A percentile compares a stretch with the other conserved stretches of the same genome.
Conservation (phyloP, 1,140 invertebrate genomes). For the Atta cephalotes region DNA sequence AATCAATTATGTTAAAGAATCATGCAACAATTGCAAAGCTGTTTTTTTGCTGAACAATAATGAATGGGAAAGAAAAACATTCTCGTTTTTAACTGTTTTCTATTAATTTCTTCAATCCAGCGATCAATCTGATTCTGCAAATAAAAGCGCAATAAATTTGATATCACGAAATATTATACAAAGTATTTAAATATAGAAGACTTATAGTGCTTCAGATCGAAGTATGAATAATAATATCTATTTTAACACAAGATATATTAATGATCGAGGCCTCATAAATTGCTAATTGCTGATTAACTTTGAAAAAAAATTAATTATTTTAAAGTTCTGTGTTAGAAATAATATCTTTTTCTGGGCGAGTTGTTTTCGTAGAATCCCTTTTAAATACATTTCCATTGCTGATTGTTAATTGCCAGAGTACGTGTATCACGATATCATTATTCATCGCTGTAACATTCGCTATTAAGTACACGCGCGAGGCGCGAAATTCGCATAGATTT, state of each 20-base stretch:
- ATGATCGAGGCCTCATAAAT: background rate
- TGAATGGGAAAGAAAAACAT: no score
- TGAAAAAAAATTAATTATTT: background rate
- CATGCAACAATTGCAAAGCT: no score
- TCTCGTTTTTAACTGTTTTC: no score
- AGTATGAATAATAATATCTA: background rate
- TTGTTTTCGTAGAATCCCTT: background rate
- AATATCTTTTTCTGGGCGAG: background rate
- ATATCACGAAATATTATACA: background rate
- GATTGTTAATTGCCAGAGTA: background rate
- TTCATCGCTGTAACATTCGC: background rate
- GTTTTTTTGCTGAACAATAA: no score
- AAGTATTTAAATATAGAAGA: background rate
- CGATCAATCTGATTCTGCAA: no score
- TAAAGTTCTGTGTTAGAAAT: background rate
- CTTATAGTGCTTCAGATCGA: background rate
- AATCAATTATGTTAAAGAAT: no score
- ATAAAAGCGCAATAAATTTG: no score
- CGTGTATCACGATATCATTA: constrained; percentile 23
- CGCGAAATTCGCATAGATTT: constrained; percentile 42
- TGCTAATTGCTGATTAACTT: background rate
- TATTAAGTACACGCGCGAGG: constrained; percentile 19
- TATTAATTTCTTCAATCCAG: no score
- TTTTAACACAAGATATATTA: background rate
- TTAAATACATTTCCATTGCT: background rate